phyloP scores from a whole-genome alignment of 2,113 vertebrate species.

The Ascaphus truei region DNA sequence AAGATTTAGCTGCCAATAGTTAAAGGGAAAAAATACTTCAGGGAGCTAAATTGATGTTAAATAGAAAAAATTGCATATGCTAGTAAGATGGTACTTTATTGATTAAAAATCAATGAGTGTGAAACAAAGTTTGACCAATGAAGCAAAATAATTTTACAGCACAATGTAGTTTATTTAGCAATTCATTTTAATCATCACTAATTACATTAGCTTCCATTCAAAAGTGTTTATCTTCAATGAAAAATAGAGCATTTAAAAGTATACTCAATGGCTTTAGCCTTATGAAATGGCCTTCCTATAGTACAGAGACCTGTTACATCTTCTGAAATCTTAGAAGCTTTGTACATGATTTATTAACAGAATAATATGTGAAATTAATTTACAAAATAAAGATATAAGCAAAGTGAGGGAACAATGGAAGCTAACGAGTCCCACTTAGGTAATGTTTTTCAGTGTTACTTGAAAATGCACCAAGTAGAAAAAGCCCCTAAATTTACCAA shows the following conservation, averaged over 20 bases:
- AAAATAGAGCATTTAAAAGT: background rate
- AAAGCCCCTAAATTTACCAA: too few relatives aligned
- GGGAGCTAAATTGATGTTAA: slow-evolving; percentile 23
- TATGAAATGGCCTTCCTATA: too few relatives aligned
- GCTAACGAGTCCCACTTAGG: too few relatives aligned
- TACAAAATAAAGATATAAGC: too few relatives aligned
- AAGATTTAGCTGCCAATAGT: slow-evolving; percentile 26
- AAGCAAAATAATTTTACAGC: slow-evolving; percentile 7
- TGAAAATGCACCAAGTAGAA: too few relatives aligned
- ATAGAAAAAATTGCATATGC: slow-evolving; percentile 21
- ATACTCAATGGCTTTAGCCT: too few relatives aligned
- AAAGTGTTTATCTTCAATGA: background rate
- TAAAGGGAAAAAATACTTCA: background rate
- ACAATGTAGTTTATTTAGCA: slow-evolving; percentile 6
- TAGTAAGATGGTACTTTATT: slow-evolving; percentile 29
- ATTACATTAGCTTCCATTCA: slow-evolving; percentile 19
- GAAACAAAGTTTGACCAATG: slow-evolving; percentile 22
- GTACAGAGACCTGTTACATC: too few relatives aligned
- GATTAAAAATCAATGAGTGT: slow-evolving; percentile 33
- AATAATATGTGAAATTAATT: too few relatives aligned
- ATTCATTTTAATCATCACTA: slow-evolving; percentile 31
- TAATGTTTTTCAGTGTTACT: too few relatives aligned
- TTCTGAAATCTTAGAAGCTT: too few relatives aligned
- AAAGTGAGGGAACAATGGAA: too few relatives aligned
- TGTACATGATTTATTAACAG: too few relatives aligned